phyloP scores from a whole-genome alignment of 2,888 invertebrate species.

The Scaptodrosophila latifasciaeformis region DNA sequence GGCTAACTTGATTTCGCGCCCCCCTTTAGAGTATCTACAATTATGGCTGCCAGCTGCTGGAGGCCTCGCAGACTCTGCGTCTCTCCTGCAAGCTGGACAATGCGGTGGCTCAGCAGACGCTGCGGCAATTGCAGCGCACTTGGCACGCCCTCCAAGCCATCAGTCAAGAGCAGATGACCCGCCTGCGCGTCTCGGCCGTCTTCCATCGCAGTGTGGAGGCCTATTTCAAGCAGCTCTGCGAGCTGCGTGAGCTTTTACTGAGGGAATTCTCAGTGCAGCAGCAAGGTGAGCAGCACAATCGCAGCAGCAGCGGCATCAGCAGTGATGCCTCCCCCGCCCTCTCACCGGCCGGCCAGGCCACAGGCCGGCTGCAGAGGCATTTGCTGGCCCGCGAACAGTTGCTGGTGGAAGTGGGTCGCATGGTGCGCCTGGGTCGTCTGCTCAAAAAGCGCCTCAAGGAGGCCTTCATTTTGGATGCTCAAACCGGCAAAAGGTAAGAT shows the following conservation, averaged over 20 bases:
- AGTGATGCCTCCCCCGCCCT: constrained; percentile 44
- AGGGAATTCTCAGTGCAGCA: constrained; percentile 51
- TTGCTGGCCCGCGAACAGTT: constrained; percentile 80
- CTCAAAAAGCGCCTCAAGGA: constrained; percentile 81
- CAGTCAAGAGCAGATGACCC: constrained; percentile 85
- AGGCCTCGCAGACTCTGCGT: constrained; percentile 83
- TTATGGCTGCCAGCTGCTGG: constrained; percentile 86
- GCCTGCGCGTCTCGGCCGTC: constrained; percentile 84
- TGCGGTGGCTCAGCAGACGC: constrained; percentile 78
- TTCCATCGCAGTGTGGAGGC: constrained; percentile 83
- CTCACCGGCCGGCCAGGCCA: constrained; percentile 30
- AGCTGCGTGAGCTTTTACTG: constrained; percentile 79
- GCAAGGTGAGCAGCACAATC: constrained; percentile 29
- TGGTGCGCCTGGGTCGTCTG: constrained; percentile 82
- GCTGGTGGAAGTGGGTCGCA: constrained; percentile 82
- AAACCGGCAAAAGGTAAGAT: constrained; percentile 71
- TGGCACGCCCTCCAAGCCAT: constrained; percentile 83
- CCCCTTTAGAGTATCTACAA: constrained; percentile 83
- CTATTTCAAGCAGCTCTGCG: constrained; percentile 79
- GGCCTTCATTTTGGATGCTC: constrained; percentile 76
- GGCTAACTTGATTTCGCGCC: constrained; percentile 23
- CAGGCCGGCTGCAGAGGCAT: constrained; percentile 76
- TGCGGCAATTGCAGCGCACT: constrained; percentile 78
- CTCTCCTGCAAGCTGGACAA: constrained; percentile 82
- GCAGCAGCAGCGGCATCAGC: constrained; percentile 55